phyloP scores from a whole-genome alignment of 2,797 vertebrate species.

The Melanitta fusca region DNA sequence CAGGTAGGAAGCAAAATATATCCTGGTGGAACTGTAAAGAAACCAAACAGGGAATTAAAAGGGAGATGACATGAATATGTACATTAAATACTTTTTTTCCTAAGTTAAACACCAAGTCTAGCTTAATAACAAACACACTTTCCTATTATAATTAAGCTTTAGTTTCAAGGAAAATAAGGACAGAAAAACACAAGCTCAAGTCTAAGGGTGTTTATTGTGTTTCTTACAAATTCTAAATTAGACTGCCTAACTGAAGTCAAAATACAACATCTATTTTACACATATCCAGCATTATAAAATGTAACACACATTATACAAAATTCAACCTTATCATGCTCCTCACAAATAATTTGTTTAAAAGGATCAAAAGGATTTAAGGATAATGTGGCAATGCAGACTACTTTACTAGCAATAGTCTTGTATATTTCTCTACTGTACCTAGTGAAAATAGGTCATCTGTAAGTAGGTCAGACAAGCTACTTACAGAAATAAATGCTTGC shows the following conservation, averaged over 20 bases:
- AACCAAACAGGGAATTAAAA: background rate
- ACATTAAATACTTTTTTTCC: background rate
- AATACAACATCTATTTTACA: background rate
- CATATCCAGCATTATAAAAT: background rate
- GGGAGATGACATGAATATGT: background rate
- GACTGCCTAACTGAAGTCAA: background rate
- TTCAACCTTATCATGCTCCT: background rate
- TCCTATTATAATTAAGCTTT: background rate
- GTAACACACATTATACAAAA: background rate
- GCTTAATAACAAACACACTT: background rate
- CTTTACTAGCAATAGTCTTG: background rate
- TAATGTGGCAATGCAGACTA: slow-evolving; percentile 2
- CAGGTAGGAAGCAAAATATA: background rate
- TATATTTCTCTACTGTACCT: slow-evolving; percentile 52
- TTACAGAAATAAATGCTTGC: slow-evolving; percentile 23
- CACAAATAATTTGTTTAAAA: slow-evolving; percentile 21
- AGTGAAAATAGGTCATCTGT: slow-evolving; percentile 82
- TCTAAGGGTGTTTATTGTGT: background rate
- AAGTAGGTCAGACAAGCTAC: slow-evolving; percentile 83
- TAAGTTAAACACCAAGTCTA: background rate
- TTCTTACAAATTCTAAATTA: background rate
- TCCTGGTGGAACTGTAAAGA: background rate
- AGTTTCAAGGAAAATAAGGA: background rate
- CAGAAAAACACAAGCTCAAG: background rate
- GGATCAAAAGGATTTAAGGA: slow-evolving; percentile 4